Percentiles rank a stretch among this genome's conserved stretches.
These are phyloP conservation scores for Peromyscus leucopus DNA, from an alignment of 2,113 vertebrate species.

Conservation along the genomic window DNA sequence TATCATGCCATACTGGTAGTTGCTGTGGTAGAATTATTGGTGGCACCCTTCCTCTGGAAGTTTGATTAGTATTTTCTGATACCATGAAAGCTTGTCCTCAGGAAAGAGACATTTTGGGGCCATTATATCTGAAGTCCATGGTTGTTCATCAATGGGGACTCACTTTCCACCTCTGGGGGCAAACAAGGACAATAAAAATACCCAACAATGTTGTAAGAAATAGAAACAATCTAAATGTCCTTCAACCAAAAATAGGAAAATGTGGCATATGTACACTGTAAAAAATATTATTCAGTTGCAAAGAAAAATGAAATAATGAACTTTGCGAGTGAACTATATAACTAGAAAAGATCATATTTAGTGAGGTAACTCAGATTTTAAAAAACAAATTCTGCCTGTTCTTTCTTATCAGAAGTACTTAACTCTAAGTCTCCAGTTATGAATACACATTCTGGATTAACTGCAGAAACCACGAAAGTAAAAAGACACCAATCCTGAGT, in stretches of 20 bases:
- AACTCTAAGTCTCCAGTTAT: neutral
- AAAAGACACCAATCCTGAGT: neutral
- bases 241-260: neutral
- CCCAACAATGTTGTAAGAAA: neutral
- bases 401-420: neutral
- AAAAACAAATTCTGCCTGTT: neutral
- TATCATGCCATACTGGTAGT: neutral
- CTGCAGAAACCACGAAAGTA: neutral
- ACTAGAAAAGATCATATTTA: neutral
- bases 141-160: neutral
- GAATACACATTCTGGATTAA: neutral
- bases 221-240: neutral
- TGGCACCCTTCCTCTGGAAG: neutral
- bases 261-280: neutral
- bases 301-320: neutral
- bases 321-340: neutral
- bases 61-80: neutral
- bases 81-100: neutral
- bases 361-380: neutral
- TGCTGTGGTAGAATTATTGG: neutral
- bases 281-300: neutral
- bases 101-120: neutral
- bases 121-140: neutral
- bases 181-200: neutral
- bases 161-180: neutral